Conservation (phyloP, 2,113 vertebrate species). For the Dromiciops gliroides region DNA sequence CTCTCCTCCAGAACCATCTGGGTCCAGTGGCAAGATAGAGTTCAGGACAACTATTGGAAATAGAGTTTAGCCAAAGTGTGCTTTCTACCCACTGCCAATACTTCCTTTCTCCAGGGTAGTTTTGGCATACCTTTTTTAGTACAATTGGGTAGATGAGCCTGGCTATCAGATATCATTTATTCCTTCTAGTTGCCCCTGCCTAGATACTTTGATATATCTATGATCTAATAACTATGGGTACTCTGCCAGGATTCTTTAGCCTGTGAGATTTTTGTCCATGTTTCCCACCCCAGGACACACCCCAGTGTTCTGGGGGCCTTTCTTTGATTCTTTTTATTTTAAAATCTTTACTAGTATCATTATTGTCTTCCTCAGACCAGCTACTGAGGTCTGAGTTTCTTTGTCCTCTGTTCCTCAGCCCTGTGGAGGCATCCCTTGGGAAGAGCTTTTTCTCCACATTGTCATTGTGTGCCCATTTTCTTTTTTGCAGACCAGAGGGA, state of each 20-base stretch:
- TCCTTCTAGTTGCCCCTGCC: background rate
- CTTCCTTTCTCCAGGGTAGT: background rate
- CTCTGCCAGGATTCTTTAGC: background rate
- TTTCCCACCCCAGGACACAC: background rate
- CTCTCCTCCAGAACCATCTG: too few species aligned
- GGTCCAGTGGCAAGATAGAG: too few species aligned
- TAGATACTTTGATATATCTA: background rate
- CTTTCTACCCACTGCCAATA: background rate
- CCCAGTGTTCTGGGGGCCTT: background rate
- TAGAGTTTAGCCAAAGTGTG: background rate
- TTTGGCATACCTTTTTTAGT: background rate
- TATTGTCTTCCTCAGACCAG: conserved; percentile 26
- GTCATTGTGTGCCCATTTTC: conserved; percentile 52
- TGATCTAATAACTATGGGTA: background rate
- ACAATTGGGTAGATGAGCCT: background rate
- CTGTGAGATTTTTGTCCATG: background rate
- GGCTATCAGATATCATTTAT: background rate
- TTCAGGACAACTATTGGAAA: too few species aligned
- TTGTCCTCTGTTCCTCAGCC: conserved; percentile 48
- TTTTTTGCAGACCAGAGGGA: conserved; percentile 41
- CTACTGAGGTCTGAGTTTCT: conserved; percentile 3
- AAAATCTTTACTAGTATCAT: conserved; percentile 15
- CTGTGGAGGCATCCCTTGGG: conserved; percentile 27
- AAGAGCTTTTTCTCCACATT: conserved; percentile 55
- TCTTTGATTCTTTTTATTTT: background rate